A percentile compares a stretch with the other conserved stretches of the same genome.
Evolutionary conservation across 1,140 invertebrate species (phyloP).

Genomic region (Ips nitidus): DNA sequence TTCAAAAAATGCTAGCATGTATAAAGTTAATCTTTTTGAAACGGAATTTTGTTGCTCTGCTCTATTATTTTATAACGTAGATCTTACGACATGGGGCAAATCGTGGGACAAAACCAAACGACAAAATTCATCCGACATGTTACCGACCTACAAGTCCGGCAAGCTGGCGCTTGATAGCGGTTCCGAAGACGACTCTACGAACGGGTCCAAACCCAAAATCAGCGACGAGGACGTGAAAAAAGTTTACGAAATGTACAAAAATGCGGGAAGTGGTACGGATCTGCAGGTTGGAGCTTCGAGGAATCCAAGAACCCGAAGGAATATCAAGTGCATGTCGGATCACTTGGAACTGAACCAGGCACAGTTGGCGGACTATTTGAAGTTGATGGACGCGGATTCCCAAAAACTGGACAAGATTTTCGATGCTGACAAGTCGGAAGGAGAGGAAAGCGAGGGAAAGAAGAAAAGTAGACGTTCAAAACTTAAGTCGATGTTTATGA

Average conservation of each 20-base stretch:
- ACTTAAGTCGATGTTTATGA: conserved; percentile 39
- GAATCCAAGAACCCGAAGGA: conserved; percentile 27
- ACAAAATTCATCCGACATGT: conserved; percentile 60
- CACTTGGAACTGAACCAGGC: conserved; percentile 43
- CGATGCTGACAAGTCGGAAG: conserved; percentile 17
- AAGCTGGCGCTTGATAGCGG: conserved; percentile 2
- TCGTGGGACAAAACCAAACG: conserved; percentile 65
- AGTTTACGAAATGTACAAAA: conserved; percentile 40
- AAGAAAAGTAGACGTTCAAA: conserved; percentile 38
- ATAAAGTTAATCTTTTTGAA: too few species aligned
- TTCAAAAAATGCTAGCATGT: neutral
- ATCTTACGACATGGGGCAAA: conserved; percentile 66
- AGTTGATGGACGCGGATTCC: conserved; percentile 42
- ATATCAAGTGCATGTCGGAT: conserved; percentile 39
- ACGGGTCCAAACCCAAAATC: conserved; percentile 12
- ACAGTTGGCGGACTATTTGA: conserved; percentile 44
- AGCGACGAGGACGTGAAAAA: conserved; percentile 35
- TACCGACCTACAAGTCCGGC: conserved; percentile 52
- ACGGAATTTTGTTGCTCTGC: too few species aligned
- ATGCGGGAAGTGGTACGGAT: conserved; percentile 6
- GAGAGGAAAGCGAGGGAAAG: conserved; percentile 3
- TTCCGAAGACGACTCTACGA: neutral
- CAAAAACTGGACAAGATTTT: conserved; percentile 42
- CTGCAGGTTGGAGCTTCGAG: conserved; percentile 24
- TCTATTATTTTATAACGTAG: conserved; percentile 45